Percentiles rank a stretch among this genome's conserved stretches.
Evolutionary conservation across 2,888 invertebrate species (phyloP).

Genomic region (Seira sanloemensis): DNA sequence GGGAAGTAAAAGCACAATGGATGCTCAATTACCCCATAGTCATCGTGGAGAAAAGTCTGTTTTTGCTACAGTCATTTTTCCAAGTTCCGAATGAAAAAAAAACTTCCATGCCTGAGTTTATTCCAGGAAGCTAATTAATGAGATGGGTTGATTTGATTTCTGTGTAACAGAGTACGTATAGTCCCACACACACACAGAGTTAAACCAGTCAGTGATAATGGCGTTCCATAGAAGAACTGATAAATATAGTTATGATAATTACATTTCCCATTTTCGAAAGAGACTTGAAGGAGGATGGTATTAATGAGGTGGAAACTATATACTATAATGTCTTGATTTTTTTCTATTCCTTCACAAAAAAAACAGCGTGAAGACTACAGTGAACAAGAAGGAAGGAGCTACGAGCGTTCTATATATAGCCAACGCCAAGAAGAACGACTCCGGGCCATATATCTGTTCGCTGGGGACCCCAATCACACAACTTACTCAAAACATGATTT

Average conservation of each 20-base stretch:
- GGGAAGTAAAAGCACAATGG: constrained; percentile 24
- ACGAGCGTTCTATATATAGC: constrained; percentile 87
- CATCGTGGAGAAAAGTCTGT: neutral
- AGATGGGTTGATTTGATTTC: too few species aligned
- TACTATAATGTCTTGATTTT: neutral
- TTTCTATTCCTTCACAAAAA: too few species aligned
- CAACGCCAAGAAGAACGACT: constrained; percentile 86
- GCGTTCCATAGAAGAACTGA: neutral
- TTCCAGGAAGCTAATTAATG: too few species aligned
- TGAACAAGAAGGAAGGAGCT: constrained; percentile 82
- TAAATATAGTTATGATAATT: neutral
- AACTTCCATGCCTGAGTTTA: neutral
- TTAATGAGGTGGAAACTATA: too few species aligned
- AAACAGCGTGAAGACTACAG: constrained; percentile 88
- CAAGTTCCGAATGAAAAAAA: neutral
- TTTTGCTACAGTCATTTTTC: too few species aligned
- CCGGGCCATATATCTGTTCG: constrained; percentile 87
- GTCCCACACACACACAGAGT: too few species aligned
- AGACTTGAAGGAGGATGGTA: too few species aligned
- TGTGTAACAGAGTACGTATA: too few species aligned
- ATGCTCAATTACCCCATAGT: constrained; percentile 16
- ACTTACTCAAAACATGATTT: constrained; percentile 82
- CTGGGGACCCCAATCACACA: constrained; percentile 78
- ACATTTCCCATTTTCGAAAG: too few species aligned
- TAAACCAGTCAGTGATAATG: too few species aligned